phyloP scores from a whole-genome alignment of 1,140 invertebrate genomes.

The Panagrolaimus sp. region DNA sequence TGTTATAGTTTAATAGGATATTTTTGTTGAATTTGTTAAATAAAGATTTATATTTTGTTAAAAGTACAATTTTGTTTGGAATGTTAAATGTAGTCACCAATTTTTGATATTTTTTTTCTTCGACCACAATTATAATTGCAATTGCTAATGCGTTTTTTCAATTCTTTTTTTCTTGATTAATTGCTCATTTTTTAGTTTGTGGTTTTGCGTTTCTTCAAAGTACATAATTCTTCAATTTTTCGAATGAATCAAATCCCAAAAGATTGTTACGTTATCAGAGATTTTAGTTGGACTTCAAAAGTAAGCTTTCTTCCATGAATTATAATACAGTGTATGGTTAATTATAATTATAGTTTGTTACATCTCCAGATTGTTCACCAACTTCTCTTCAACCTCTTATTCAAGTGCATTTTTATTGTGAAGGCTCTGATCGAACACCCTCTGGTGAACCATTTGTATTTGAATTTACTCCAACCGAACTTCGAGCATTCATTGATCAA shows the following conservation, averaged over 20 bases:
- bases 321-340: too few relatives aligned
- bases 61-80: not conserved
- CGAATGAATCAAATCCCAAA: constrained; percentile 13
- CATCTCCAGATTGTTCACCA: constrained; percentile 1
- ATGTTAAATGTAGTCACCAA: too few relatives aligned
- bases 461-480: constrained; percentile 34
- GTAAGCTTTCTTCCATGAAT: too few relatives aligned
- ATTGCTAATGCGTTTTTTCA: too few relatives aligned
- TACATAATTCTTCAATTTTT: too few relatives aligned
- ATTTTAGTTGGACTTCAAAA: constrained; percentile 42
- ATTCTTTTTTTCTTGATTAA: too few relatives aligned
- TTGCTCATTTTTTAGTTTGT: not conserved
- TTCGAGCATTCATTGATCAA: constrained; percentile 16
- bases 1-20: not conserved
- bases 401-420: constrained; percentile 29
- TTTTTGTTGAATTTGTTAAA: constrained; percentile 6
- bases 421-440: not conserved
- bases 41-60: constrained; percentile 3
- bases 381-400: constrained; percentile 23
- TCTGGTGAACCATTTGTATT: constrained; percentile 23
- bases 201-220: not conserved
- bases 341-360: not conserved
- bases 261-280: constrained; percentile 31
- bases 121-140: too few relatives aligned
- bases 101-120: too few relatives aligned